Percentiles rank a stretch among this genome's conserved stretches.
Evolutionary conservation across 2,113 vertebrate genomes (phyloP).

Genomic region (Emydocephalus ijimae): DNA sequence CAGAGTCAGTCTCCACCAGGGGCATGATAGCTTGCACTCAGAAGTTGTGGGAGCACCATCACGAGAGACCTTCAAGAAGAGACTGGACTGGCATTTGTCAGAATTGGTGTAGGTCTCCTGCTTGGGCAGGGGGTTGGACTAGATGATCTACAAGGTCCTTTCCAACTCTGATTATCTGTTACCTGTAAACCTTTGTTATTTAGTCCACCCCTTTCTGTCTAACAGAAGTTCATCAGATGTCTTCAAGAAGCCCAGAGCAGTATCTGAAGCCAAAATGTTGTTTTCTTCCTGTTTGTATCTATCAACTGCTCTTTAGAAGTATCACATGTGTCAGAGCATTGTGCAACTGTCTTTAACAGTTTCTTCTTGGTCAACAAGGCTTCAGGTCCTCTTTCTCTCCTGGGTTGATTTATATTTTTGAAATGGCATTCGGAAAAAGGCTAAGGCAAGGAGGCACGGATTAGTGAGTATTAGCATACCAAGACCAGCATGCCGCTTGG

Average conservation of each 20-base stretch:
- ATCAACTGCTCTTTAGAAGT: neutral
- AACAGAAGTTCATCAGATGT: too few relatives aligned
- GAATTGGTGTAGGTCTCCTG: too few relatives aligned
- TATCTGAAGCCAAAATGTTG: neutral
- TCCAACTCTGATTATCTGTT: too few relatives aligned
- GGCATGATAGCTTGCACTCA: too few relatives aligned
- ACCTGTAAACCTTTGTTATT: neutral
- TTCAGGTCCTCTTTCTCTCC: neutral
- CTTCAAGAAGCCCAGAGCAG: neutral
- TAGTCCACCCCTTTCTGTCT: neutral
- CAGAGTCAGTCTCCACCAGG: too few relatives aligned
- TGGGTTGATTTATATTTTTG: neutral
- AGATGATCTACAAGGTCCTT: too few relatives aligned
- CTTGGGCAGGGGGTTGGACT: too few relatives aligned
- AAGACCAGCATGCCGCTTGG: neutral
- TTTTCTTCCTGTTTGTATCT: neutral
- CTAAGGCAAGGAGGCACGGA: neutral
- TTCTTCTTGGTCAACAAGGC: neutral
- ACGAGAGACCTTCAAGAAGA: too few relatives aligned
- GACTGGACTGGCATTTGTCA: too few relatives aligned
- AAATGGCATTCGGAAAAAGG: conserved; percentile 23
- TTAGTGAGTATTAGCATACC: conserved; percentile 22
- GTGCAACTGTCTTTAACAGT: neutral
- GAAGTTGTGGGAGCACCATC: too few relatives aligned
- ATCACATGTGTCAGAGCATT: accelerated